Conservation (phyloP, 2,888 invertebrate genomes). For the Hydroisotoma schaefferi region DNA sequence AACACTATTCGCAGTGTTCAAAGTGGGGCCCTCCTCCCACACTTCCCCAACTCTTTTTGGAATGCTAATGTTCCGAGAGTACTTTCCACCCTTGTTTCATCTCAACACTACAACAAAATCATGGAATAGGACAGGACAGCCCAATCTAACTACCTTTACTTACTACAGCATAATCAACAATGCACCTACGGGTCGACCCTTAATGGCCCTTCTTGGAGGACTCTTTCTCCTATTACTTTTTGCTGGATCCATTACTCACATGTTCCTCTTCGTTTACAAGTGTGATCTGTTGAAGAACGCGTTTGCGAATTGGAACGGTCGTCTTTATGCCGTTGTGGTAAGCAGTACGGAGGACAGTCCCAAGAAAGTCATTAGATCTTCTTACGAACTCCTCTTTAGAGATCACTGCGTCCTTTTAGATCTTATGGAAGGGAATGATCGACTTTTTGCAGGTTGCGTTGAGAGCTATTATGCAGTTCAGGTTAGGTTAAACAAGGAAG, state of each 20-base stretch:
- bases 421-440: slow-evolving; percentile 36
- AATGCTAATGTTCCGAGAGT: slow-evolving; percentile 18
- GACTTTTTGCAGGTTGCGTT: slow-evolving; percentile 24
- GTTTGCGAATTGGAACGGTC: slow-evolving; percentile 36
- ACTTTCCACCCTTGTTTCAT: neutral
- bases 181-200: neutral
- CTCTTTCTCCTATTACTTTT: slow-evolving; percentile 16
- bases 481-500: too few relatives aligned
- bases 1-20: neutral
- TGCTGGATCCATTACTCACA: slow-evolving; percentile 28
- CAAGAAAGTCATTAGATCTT: slow-evolving; percentile 25
- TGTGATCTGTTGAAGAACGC: slow-evolving; percentile 26
- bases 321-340: slow-evolving; percentile 29
- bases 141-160: too few relatives aligned
- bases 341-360: slow-evolving; percentile 12
- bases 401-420: slow-evolving; percentile 40
- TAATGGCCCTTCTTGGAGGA: slow-evolving; percentile 13
- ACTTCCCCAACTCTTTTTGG: slow-evolving; percentile 12
- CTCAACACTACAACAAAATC: neutral
- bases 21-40: neutral
- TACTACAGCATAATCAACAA: neutral
- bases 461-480: slow-evolving; percentile 39
- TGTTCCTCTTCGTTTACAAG: slow-evolving; percentile 26
- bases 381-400: slow-evolving; percentile 24
- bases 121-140: too few relatives aligned